Evolutionary conservation across 2,113 vertebrate species (phyloP), one percentile per base, ranked within the genome.

Genomic region (Poecilia latipinna): DNA sequence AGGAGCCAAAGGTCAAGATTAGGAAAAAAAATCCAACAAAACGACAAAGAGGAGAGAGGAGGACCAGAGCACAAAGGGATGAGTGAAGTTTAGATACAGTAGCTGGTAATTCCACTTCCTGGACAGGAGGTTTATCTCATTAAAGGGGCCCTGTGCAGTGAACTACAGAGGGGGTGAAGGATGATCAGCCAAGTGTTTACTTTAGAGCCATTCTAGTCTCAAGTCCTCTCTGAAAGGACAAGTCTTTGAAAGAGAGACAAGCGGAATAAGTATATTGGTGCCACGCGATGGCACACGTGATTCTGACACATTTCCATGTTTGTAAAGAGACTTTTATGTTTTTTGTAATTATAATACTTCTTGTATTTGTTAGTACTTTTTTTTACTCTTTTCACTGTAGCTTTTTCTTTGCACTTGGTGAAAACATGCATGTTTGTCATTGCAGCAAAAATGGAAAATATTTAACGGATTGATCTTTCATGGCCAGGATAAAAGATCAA

Each of bases 81-180:
- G 48, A 79, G 12, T 35, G 65, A 35, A 63, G 70, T 79, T 86
- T 67, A 80, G 72, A 66, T 72, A 64, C 78, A 71, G 71, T 70
- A 78, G 82, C 80, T 74, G 7, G 63, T 78, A 68, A 78, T 78
- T 79, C 65, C 19, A 70, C 12, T 12, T 78, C 75, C 68, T 86
- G 76, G 78, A 85, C 80, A 71, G 68, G 39, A 60, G 64, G 75
- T 79, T 82, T 68, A 79, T 88, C 78, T 79, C 83, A 83, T 86
- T 88, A 82, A 71, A 82, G 75, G 62, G 65, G 75, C 72, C 61
- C 24, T 24, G 66, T 31, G 63, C 67, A 33, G 26, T 66, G 31
- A 75, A 78, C 11, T 24, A 68, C 54, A 73, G 51, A 77, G 70
- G 80, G 86, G 85, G 74, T 82, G 68, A 82, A 75, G 73, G 51